These are phyloP conservation scores for Perognathus longimembris DNA, from an alignment of 2,113 vertebrate species.

Conservation along the genomic window DNA sequence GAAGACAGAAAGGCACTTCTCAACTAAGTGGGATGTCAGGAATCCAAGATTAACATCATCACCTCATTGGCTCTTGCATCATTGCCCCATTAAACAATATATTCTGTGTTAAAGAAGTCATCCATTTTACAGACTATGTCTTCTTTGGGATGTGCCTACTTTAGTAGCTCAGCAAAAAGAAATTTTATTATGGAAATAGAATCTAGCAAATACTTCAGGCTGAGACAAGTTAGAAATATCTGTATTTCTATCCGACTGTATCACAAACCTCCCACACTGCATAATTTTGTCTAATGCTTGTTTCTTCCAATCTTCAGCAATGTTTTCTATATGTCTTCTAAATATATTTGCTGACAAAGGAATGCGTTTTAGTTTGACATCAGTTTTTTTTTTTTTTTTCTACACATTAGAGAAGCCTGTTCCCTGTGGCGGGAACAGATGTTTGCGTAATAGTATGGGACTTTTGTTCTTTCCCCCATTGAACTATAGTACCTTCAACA, in stretches of 20 bases:
- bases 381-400: not conserved
- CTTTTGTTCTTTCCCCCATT: slow-evolving; percentile 30
- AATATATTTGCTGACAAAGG: slow-evolving; percentile 79
- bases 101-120: slow-evolving; percentile 43
- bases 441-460: slow-evolving; percentile 18
- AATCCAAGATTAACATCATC: not conserved
- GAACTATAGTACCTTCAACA: slow-evolving; percentile 31
- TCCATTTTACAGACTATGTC: slow-evolving; percentile 46
- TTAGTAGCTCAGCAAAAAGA: slow-evolving; percentile 50
- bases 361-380: slow-evolving; percentile 71
- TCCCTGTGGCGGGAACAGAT: slow-evolving; percentile 52
- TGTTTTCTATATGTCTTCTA: slow-evolving; percentile 78
- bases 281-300: slow-evolving; percentile 79
- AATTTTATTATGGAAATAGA: slow-evolving; percentile 69
- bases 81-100: not conserved
- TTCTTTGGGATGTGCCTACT: slow-evolving; percentile 59
- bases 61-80: not conserved
- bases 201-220: slow-evolving; percentile 68
- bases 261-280: slow-evolving; percentile 71
- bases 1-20: slow-evolving; percentile 35
- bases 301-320: slow-evolving; percentile 71
- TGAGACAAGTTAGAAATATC: slow-evolving; percentile 71
- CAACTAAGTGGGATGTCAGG: not conserved
- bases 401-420: slow-evolving; percentile 44
- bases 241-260: slow-evolving; percentile 64